A percentile compares a stretch with the other conserved stretches of the same genome.
These are phyloP conservation scores for Eudemis profundana DNA, from an alignment of 2,888 invertebrate species.

Conservation along the genomic window DNA sequence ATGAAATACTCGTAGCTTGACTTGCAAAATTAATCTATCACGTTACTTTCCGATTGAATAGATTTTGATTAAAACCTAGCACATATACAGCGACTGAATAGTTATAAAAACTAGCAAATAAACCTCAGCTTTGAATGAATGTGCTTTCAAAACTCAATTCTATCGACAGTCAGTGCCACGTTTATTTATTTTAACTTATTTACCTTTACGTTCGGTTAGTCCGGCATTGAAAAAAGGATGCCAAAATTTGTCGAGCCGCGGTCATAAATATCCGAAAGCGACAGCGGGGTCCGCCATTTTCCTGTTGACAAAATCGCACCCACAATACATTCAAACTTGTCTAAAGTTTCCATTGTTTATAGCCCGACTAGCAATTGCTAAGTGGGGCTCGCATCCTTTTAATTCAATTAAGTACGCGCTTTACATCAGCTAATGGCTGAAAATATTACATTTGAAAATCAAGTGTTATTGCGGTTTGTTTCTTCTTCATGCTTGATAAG, in stretches of 20 bases:
- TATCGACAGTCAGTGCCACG: conserved; percentile 45
- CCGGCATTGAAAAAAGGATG: conserved; percentile 72
- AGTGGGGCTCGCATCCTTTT: conserved; percentile 63
- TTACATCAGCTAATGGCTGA: conserved; percentile 28
- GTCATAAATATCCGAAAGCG: conserved; percentile 78
- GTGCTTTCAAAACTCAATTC: conserved; percentile 8
- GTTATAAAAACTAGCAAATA: background rate
- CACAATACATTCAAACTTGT: conserved; percentile 80
- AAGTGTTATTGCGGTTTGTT: background rate
- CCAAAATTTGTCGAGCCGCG: conserved; percentile 75
- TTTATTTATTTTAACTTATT: conserved; percentile 67
- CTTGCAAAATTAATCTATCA: too few species aligned
- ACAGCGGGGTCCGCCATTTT: conserved; percentile 81
- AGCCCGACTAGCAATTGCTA: conserved; percentile 63
- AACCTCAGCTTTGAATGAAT: conserved; percentile 8
- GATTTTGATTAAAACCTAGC: background rate
- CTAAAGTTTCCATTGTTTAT: conserved; percentile 80
- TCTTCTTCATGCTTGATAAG: too few species aligned
- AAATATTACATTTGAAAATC: background rate
- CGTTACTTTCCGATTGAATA: too few species aligned
- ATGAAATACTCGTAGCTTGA: too few species aligned
- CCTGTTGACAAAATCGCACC: conserved; percentile 82
- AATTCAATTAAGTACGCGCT: conserved; percentile 59
- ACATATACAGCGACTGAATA: background rate
- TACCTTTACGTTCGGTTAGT: conserved; percentile 72